Base-by-base conservation (phyloP, 1,140 invertebrate species). In the Panulirus ornatus region DNA sequence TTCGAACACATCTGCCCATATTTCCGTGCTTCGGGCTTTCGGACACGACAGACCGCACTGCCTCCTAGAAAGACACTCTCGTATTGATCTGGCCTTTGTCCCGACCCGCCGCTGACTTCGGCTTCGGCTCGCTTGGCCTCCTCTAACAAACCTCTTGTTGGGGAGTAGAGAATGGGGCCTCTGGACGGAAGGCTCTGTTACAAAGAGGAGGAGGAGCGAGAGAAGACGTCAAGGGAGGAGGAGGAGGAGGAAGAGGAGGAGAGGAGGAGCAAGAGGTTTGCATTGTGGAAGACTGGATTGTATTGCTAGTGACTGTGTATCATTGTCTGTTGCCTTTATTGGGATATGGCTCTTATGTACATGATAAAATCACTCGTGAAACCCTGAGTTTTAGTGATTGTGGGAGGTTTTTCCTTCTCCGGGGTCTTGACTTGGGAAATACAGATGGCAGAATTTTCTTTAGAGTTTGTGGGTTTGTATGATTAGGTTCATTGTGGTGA, bases 11-110 rank as follows among this genome's bases (percentile, higher is more conserved):
- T 42, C 58, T 42, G 2, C 44, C 63, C 79, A 82, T 88, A 70
- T 82, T 73, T 89, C 66, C 63, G 27, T 82, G 34, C 87, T 73
- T 63, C 40, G 42, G 36, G 78, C 87, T 89, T 89, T 89, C 87
- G 86, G 86, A 88, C 86, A 81, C 86, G 78, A 42, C 86, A 88
- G 76, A 88, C 86, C 86, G 86, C 86, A 88, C 54, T 76, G 54
- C 38, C 84, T 86, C 84, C 86, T 88, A 88, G 86, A 88, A 88
- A 88, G 86, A 88, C 86, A 88, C 86, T 88, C 86, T 38, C 38
- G 86, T 88, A 88, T 88, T 88, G 86, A 88, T 88, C 86, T 34
- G 27, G 86, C 75, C 86, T 88, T 88, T 88, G 86, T 88, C 76
- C 86, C 76, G 38, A 88, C 76, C 75, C 76, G 27, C 58, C 30